phyloP scores from a whole-genome alignment of 2,888 invertebrate genomes.

The Cheilosia scutellata region DNA sequence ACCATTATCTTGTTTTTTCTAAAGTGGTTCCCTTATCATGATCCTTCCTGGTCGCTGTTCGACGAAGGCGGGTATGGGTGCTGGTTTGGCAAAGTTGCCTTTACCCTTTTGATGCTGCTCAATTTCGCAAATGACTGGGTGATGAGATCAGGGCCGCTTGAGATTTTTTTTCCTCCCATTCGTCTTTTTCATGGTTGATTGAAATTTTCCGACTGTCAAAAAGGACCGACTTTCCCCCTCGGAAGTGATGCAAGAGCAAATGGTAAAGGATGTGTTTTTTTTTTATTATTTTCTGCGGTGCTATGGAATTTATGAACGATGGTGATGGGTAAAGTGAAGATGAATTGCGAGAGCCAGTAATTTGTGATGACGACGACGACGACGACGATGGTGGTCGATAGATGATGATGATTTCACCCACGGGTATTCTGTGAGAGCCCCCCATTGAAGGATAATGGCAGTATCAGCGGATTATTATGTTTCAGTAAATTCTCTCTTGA shows the following conservation, averaged over 20 bases:
- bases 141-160: constrained; percentile 68
- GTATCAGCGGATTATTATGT: constrained; percentile 71
- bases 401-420: constrained; percentile 62
- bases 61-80: constrained; percentile 5
- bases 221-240: constrained; percentile 10
- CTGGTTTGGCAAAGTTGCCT: constrained; percentile 43
- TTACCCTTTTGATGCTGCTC: constrained; percentile 50
- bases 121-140: constrained; percentile 65
- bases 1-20: constrained; percentile 47
- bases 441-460: constrained; percentile 46
- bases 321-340: constrained; percentile 55
- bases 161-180: constrained; percentile 44
- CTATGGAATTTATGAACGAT: constrained; percentile 57
- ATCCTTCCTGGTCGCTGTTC: not conserved
- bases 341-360: constrained; percentile 62
- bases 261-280: constrained; percentile 41
- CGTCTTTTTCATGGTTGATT: constrained; percentile 69
- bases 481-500: constrained; percentile 36
- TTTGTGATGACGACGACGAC: constrained; percentile 40
- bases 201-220: constrained; percentile 68
- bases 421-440: constrained; percentile 21
- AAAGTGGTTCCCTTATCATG: constrained; percentile 25
- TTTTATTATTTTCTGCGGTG: not conserved
- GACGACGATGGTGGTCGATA: constrained; percentile 45
- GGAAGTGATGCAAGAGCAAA: constrained; percentile 41